Conservation (phyloP, 2,797 vertebrate species). For the Selene dorsalis region DNA sequence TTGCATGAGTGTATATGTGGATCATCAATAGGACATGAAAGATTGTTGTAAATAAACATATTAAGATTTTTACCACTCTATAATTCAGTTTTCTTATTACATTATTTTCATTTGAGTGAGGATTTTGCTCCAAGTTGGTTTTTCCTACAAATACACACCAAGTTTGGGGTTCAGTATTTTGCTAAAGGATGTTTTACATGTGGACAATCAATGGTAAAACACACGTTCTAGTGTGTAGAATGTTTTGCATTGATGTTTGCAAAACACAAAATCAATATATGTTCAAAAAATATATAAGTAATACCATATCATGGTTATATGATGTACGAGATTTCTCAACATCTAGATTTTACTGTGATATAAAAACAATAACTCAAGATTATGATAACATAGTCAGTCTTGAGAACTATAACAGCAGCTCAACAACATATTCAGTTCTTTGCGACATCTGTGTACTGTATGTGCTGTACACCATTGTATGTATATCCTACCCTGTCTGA, state of each 20-base stretch:
- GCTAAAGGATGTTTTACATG: not conserved
- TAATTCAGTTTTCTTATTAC: constrained; percentile 6
- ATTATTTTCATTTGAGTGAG: not conserved
- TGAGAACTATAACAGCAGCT: not conserved
- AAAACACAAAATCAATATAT: not conserved
- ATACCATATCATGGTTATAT: not conserved
- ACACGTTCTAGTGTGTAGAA: not conserved
- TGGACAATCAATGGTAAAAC: not conserved
- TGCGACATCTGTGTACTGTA: not conserved
- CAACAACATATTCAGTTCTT: not conserved
- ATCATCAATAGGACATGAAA: not conserved
- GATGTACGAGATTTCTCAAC: not conserved
- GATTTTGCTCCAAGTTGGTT: not conserved
- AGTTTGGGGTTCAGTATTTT: not conserved
- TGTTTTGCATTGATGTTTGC: not conserved
- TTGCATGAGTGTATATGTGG: constrained; percentile 3
- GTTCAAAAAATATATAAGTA: not conserved
- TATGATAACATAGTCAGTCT: not conserved
- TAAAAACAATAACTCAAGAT: not conserved
- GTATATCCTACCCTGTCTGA: not conserved
- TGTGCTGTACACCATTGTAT: not conserved
- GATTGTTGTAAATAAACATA: constrained; percentile 20
- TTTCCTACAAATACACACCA: not conserved
- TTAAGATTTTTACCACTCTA: not conserved
- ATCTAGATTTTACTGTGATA: not conserved